Percentiles rank a stretch among this genome's conserved stretches.
Evolutionary conservation across 2,888 invertebrate genomes (phyloP).

Genomic region (Hydraecia micacea): DNA sequence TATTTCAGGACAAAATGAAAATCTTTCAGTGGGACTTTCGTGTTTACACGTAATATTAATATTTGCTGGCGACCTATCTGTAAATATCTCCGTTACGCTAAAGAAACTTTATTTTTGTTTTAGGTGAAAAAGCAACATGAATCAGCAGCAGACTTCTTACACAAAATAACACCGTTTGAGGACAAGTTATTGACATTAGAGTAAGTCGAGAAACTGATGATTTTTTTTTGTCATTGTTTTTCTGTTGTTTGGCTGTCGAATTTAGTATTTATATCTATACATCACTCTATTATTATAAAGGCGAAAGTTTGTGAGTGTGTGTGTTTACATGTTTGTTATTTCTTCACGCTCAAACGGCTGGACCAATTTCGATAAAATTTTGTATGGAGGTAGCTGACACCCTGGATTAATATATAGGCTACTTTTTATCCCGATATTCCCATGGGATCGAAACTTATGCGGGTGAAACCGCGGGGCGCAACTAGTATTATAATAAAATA

Average conservation of each 20-base stretch:
- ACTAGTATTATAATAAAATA: neutral
- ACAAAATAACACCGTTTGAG: conserved; percentile 84
- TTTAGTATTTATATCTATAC: neutral
- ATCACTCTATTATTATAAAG: no score
- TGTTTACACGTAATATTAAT: neutral
- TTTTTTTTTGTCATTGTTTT: neutral
- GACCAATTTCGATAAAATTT: no score
- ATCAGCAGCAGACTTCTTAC: conserved; percentile 80
- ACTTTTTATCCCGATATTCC: no score
- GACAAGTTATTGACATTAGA: conserved; percentile 82
- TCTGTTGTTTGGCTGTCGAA: neutral
- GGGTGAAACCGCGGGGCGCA: no score
- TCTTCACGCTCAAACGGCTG: no score
- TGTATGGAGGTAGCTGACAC: no score
- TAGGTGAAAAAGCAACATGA: conserved; percentile 85
- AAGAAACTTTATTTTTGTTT: conserved; percentile 52
- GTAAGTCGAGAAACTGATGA: conserved; percentile 65
- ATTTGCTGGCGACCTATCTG: no score
- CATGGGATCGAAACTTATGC: no score
- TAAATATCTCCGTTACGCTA: no score
- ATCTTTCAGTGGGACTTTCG: neutral
- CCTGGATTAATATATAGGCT: no score
- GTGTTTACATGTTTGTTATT: no score
- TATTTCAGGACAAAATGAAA: neutral
- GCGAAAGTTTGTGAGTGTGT: no score